A percentile compares a stretch with the other conserved stretches of the same genome.
Conservation (phyloP, 2,797 vertebrate species). For the Paguma larvata region DNA sequence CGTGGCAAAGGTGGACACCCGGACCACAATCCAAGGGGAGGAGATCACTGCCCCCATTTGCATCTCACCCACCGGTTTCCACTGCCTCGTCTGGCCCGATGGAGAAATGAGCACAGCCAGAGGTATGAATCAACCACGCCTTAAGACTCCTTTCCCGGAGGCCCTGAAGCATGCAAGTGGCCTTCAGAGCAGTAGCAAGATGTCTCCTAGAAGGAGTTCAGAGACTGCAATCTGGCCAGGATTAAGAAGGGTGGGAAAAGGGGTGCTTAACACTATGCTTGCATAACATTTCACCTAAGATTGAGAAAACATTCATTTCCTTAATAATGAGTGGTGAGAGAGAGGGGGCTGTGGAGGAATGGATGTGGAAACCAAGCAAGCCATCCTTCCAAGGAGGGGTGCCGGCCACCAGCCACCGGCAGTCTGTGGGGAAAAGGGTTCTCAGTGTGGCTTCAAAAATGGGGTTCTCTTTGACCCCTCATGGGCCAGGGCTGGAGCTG, state of each 20-base stretch:
- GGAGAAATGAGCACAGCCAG: conserved; percentile 96
- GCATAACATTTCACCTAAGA: neutral
- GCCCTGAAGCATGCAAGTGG: rapidly evolving
- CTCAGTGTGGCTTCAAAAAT: rapidly evolving
- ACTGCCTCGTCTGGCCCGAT: conserved; percentile 95
- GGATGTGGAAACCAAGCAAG: neutral
- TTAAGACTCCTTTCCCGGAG: neutral
- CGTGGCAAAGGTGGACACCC: conserved; percentile 92
- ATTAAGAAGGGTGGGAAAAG: neutral
- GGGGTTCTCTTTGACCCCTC: neutral
- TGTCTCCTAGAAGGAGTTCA: neutral
- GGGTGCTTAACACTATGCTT: neutral
- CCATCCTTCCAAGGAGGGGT: neutral
- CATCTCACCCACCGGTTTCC: conserved; percentile 95
- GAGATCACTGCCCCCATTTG: conserved; percentile 95
- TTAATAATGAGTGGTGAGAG: neutral
- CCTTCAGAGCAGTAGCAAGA: neutral
- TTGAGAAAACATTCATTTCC: neutral
- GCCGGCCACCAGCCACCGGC: neutral
- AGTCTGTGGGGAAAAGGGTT: neutral
- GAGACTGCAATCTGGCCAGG: neutral
- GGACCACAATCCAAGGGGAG: conserved; percentile 92
- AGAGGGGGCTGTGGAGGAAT: neutral
- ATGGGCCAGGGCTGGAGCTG: neutral
- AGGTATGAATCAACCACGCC: conserved; percentile 86